phyloP scores from a whole-genome alignment of 2,113 vertebrate species.

The Ophthalmolycus amberensis region DNA sequence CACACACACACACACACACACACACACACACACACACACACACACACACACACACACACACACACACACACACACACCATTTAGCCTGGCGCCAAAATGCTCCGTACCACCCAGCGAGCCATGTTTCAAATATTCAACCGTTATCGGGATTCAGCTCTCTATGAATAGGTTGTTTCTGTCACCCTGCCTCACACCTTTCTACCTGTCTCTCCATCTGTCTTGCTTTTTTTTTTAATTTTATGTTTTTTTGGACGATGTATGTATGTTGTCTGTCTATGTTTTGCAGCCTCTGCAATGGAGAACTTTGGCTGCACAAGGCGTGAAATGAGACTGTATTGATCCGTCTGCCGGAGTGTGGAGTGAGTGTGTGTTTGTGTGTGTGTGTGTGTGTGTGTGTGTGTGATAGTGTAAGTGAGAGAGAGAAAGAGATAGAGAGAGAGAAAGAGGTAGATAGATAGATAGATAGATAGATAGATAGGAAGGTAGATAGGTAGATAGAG shows the following conservation, averaged over 20 bases:
- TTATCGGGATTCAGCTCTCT: conserved; percentile 20
- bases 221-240: neutral
- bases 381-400: neutral
- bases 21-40: neutral
- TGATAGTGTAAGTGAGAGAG: neutral
- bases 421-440: neutral
- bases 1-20: conserved; percentile 1
- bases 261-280: conserved; percentile 37
- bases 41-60: neutral
- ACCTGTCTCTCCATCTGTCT: neutral
- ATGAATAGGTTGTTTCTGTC: conserved; percentile 43
- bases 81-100: conserved; percentile 20
- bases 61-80: conserved; percentile 4
- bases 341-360: conserved; percentile 42
- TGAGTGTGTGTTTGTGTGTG: conserved; percentile 31
- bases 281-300: conserved; percentile 46
- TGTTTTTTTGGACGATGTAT: neutral
- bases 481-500: neutral
- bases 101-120: conserved; percentile 4
- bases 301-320: conserved; percentile 70
- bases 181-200: conserved; percentile 9
- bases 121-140: neutral
- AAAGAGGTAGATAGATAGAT: neutral
- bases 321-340: conserved; percentile 79
- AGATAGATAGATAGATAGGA: neutral